Evolutionary conservation across 2,888 invertebrate species (phyloP), one percentile per base, ranked within the genome.

Genomic region (Omphaloscelis lunosa): DNA sequence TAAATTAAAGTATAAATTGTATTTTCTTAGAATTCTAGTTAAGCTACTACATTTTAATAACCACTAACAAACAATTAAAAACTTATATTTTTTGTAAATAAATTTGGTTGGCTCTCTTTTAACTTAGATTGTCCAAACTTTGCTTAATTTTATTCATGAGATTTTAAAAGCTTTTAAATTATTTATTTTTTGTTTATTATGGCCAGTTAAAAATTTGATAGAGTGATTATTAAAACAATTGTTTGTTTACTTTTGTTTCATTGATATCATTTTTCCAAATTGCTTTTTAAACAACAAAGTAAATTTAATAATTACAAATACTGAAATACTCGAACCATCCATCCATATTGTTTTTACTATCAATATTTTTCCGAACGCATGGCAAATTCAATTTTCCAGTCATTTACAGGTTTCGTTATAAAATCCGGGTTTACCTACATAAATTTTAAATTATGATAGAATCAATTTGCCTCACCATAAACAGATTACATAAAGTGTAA

Each of bases 11-110:
- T 72, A 7, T 20, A 15, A n/a, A 48, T 1, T 53, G 20, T 51
- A 58, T 20, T 67, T 58, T 23, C 20, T 59, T 20, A 53, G 15
- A 51, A 51, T 17, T 41, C 23, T 29, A 65, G 9, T 62, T 48
- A 56, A 39, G 6, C 72, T n/a, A 62, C 29, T 45, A 56, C 20
- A 73, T 34, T 70, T 68, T 34, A 71, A 39, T 48, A 72, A 71
- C 62, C 63, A 81, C 67, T 74, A 62, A 72, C 2, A 85, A 63
- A 71, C 45, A 80, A 71, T 80, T 76, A 72, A 77, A 86, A 86
- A 83, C 62, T 72, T 76, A 27, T 61, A 7, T 71, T 65, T 29
- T 67, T 29, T 68, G 27, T 71, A 69, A 83, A 74, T 41, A 84
- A 69, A 20, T 15, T 56, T 58, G 73, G 70, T 62, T 81, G 15